These are phyloP conservation scores for Furnarius figulus DNA, from an alignment of 2,113 vertebrate species.

Conservation along the genomic window DNA sequence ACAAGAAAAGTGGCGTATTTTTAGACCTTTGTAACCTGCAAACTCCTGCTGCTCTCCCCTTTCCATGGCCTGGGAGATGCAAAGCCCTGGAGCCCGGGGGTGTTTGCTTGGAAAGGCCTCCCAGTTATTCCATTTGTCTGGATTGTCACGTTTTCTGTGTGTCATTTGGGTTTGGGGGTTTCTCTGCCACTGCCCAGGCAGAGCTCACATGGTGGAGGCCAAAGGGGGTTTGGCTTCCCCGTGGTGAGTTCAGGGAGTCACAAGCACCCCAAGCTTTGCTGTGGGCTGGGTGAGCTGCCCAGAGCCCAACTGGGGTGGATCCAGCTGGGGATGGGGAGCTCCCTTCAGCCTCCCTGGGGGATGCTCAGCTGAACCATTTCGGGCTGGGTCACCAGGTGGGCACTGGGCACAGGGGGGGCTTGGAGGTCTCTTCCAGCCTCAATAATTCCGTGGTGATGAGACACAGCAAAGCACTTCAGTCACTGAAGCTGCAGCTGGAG, in stretches of 20 bases:
- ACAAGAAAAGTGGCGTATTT: slow-evolving; percentile 37
- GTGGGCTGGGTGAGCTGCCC: not conserved
- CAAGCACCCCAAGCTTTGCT: not conserved
- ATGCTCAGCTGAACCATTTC: too few relatives aligned
- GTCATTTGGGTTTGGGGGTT: not conserved
- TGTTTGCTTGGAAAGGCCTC: slow-evolving; percentile 1
- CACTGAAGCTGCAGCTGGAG: fast-evolving
- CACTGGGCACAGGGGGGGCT: fast-evolving
- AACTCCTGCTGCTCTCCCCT: slow-evolving; percentile 47
- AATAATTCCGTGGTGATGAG: not conserved
- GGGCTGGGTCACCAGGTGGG: not conserved
- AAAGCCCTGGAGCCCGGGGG: not conserved
- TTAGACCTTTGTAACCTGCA: slow-evolving; percentile 43
- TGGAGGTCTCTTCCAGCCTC: not conserved
- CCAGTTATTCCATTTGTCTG: not conserved
- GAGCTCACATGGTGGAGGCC: not conserved
- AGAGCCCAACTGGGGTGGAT: not conserved
- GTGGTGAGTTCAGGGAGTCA: fast-evolving
- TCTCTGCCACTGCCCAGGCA: not conserved
- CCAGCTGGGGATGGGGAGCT: not conserved
- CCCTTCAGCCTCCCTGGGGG: fast-evolving
- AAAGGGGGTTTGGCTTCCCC: not conserved
- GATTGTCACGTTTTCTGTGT: fast-evolving
- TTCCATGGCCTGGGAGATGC: slow-evolving; percentile 16
- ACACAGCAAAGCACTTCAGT: not conserved